A percentile compares a stretch with the other conserved stretches of the same genome.
Conservation (phyloP, 2,113 vertebrate species). For the Proterorhinus semilunaris region DNA sequence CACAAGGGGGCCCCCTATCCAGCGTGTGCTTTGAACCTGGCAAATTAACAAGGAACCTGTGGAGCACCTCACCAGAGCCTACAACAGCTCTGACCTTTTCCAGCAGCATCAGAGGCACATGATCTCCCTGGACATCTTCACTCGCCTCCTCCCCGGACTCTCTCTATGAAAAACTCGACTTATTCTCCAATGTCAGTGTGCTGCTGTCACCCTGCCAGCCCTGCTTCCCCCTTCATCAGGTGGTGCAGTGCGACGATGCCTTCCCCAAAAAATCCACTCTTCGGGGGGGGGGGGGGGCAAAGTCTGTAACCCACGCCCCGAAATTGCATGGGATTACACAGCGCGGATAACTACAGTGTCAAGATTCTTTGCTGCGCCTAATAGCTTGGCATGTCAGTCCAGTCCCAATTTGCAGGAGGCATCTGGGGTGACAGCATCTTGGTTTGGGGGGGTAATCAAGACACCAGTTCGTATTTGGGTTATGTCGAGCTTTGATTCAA, state of each 20-base stretch:
- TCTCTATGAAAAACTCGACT: neutral
- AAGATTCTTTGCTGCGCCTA: conserved; percentile 1
- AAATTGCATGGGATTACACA: neutral
- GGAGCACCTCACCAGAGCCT: neutral
- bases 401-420: conserved; percentile 62
- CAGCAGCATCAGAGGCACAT: conserved; percentile 10
- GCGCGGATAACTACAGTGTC: neutral
- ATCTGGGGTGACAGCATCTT: conserved; percentile 35
- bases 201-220: conserved; percentile 40
- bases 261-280: conserved; percentile 47
- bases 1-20: neutral
- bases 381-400: conserved; percentile 31
- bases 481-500: conserved; percentile 13
- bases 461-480: conserved; percentile 12
- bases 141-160: conserved; percentile 29
- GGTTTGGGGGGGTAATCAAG: conserved; percentile 12
- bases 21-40: neutral
- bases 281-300: conserved; percentile 26
- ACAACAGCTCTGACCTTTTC: neutral
- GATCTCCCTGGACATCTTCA: conserved; percentile 36
- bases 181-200: conserved; percentile 14
- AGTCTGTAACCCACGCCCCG: neutral
- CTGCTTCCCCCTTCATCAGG: conserved; percentile 52
- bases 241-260: conserved; percentile 72
- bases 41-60: conserved; percentile 6